phyloP scores from a whole-genome alignment of 2,113 vertebrate species.

The Petrocephalus zakoni region DNA sequence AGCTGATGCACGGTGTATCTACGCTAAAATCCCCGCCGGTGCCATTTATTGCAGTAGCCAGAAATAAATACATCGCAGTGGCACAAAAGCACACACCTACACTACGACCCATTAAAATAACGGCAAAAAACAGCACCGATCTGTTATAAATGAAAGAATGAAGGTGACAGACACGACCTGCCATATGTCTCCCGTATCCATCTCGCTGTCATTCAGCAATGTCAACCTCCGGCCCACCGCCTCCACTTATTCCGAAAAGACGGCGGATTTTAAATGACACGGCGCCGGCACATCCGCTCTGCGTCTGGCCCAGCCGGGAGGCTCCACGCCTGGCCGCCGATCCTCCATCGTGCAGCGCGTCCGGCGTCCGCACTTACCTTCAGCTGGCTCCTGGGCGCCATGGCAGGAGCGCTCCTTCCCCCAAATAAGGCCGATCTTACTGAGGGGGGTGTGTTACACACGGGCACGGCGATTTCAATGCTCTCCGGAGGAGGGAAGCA shows the following conservation, averaged over 20 bases:
- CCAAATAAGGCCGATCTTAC: not conserved
- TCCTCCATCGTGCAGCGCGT: not conserved
- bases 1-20: not conserved
- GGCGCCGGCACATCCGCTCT: slow-evolving; percentile 9
- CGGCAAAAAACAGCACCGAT: not conserved
- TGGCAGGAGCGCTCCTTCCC: slow-evolving; percentile 43
- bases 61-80: not conserved
- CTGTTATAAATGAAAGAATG: not conserved
- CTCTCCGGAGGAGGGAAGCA: not conserved
- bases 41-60: not conserved
- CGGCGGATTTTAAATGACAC: not conserved
- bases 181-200: not conserved
- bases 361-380: slow-evolving; percentile 60
- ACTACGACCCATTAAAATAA: not conserved
- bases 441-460: not conserved
- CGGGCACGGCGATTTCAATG: not conserved
- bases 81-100: not conserved
- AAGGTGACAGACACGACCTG: not conserved
- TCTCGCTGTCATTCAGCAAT: slow-evolving; percentile 54
- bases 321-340: not conserved
- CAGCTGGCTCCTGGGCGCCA: slow-evolving; percentile 66
- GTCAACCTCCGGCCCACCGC: slow-evolving; percentile 45
- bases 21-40: not conserved
- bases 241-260: slow-evolving; percentile 24
- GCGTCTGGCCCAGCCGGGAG: not conserved